phyloP scores from a whole-genome alignment of 2,888 invertebrate species.

The Malthinus seriepunctatus region DNA sequence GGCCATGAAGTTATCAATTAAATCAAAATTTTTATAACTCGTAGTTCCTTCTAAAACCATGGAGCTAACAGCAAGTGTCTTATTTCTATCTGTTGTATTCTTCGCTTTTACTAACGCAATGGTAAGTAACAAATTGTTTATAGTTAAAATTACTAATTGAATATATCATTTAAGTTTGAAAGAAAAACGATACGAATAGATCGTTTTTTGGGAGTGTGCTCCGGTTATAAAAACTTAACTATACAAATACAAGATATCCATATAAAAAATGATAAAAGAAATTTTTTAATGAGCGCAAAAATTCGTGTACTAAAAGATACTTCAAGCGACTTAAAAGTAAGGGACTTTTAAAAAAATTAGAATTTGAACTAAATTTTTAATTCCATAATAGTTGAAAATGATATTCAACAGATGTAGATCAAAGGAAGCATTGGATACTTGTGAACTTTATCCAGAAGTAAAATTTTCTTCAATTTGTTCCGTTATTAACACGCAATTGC shows the following conservation, averaged over 20 bases:
- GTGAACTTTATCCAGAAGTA: conserved; percentile 41
- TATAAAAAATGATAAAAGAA: background rate
- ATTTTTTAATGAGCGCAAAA: conserved; percentile 12
- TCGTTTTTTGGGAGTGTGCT: conserved; percentile 35
- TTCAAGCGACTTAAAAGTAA: too few species aligned
- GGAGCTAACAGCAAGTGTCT: too few species aligned
- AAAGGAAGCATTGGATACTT: conserved; percentile 41
- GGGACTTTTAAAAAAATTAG: too few species aligned
- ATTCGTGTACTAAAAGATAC: conserved; percentile 17
- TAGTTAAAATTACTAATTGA: too few species aligned
- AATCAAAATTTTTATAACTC: too few species aligned
- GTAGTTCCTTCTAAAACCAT: too few species aligned
- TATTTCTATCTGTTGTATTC: too few species aligned
- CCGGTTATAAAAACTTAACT: conserved; percentile 30
- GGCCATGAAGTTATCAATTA: too few species aligned
- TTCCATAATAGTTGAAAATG: too few species aligned
- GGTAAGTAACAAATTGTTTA: too few species aligned
- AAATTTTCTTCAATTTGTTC: conserved; percentile 38
- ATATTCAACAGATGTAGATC: conserved; percentile 27
- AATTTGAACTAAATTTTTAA: too few species aligned
- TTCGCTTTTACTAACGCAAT: too few species aligned
- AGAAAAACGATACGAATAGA: conserved; percentile 36
- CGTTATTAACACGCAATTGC: conserved; percentile 33
- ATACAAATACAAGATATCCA: conserved; percentile 31
- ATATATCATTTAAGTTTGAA: conserved; percentile 24